Evolutionary conservation across 2,888 invertebrate species (phyloP).

Genomic region (Philereme transversata): DNA sequence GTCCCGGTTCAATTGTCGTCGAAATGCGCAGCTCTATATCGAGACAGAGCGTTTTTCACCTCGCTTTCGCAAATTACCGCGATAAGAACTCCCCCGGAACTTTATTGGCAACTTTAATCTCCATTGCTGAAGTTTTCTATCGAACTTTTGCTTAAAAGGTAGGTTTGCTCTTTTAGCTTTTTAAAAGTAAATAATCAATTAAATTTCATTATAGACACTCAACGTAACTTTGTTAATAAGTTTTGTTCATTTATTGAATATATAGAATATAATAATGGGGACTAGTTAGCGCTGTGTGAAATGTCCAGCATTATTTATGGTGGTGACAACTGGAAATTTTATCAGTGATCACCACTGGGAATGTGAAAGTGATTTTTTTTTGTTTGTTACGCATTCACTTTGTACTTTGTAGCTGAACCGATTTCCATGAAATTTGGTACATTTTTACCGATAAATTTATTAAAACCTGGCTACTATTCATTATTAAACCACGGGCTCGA

Average conservation of each 20-base stretch:
- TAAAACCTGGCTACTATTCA: too few relatives aligned
- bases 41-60: constrained; percentile 36
- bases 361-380: too few relatives aligned
- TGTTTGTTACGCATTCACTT: too few relatives aligned
- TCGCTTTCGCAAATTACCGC: constrained; percentile 35
- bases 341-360: too few relatives aligned
- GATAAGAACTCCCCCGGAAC: constrained; percentile 33
- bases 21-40: constrained; percentile 5
- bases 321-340: too few relatives aligned
- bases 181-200: not conserved
- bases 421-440: too few relatives aligned
- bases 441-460: too few relatives aligned
- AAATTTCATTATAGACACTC: constrained; percentile 1
- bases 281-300: too few relatives aligned
- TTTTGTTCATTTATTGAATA: constrained; percentile 1
- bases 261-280: too few relatives aligned
- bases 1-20: constrained; percentile 17
- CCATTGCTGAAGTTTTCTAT: constrained; percentile 33
- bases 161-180: constrained; percentile 1
- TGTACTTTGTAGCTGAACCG: too few relatives aligned
- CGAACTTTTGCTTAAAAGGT: constrained; percentile 15
- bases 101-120: constrained; percentile 38
- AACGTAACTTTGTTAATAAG: not conserved
- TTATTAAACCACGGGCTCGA: too few relatives aligned
- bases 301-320: too few relatives aligned